phyloP scores from a whole-genome alignment of 2,888 invertebrate species.

The Orthonevra nobilis region DNA sequence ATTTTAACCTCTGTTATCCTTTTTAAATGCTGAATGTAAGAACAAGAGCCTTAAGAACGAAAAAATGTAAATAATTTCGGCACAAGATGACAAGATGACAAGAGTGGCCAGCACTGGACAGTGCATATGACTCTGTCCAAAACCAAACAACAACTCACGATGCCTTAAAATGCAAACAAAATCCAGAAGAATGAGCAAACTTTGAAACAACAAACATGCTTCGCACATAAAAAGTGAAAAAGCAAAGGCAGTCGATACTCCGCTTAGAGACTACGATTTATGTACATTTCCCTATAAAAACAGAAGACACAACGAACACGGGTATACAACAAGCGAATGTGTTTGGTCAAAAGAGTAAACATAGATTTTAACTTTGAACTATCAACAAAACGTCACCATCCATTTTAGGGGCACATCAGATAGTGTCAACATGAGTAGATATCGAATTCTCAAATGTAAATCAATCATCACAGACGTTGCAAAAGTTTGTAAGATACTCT shows the following conservation, averaged over 20 bases:
- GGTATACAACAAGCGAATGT: conserved; percentile 13
- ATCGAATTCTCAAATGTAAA: conserved; percentile 56
- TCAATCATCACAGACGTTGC: conserved; percentile 40
- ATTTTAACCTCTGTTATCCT: too few relatives aligned
- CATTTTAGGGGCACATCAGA: background rate
- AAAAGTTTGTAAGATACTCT: too few relatives aligned
- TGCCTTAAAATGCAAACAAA: conserved; percentile 54
- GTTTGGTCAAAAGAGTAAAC: conserved; percentile 27
- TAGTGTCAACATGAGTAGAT: conserved; percentile 19
- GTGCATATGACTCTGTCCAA: conserved; percentile 58
- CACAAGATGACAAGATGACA: too few relatives aligned
- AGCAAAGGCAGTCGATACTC: background rate
- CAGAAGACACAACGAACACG: too few relatives aligned
- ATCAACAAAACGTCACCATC: background rate
- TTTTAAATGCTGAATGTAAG: too few relatives aligned
- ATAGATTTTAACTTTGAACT: conserved; percentile 19
- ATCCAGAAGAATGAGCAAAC: conserved; percentile 46
- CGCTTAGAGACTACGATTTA: background rate
- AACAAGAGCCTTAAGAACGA: too few relatives aligned
- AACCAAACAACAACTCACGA: conserved; percentile 61
- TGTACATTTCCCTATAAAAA: too few relatives aligned
- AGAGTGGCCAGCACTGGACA: too few relatives aligned
- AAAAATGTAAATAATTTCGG: too few relatives aligned
- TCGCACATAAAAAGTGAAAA: background rate
- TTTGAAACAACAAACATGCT: conserved; percentile 62